Conservation (phyloP, 2,888 invertebrate species). For the Eupelmus urozonus region DNA sequence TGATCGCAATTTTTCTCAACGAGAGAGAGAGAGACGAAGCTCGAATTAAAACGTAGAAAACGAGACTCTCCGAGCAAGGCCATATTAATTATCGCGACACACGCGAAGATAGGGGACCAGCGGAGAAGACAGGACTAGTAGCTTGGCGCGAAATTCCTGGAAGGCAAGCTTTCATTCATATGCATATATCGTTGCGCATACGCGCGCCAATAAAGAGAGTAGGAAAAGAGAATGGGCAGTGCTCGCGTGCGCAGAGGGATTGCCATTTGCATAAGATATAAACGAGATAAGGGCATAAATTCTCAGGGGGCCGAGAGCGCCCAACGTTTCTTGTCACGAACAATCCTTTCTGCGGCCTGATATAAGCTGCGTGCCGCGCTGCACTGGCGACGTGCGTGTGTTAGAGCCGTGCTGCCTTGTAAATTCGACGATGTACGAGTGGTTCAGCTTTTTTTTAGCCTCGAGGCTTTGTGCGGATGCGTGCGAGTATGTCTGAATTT, state of each 20-base stretch:
- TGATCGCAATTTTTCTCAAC: constrained; percentile 43
- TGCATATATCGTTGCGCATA: constrained; percentile 62
- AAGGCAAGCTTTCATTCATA: constrained; percentile 64
- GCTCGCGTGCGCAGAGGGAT: constrained; percentile 50
- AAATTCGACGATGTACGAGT: constrained; percentile 41
- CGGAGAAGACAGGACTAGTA: constrained; percentile 3
- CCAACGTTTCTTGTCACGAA: constrained; percentile 66
- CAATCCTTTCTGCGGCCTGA: constrained; percentile 62
- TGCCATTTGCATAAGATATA: constrained; percentile 70
- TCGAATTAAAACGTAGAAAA: constrained; percentile 32
- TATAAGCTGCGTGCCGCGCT: constrained; percentile 8
- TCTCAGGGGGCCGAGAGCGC: constrained; percentile 61
- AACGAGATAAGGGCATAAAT: constrained; percentile 70
- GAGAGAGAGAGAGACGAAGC: not conserved
- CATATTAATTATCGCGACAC: constrained; percentile 52
- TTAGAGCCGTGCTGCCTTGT: constrained; percentile 30
- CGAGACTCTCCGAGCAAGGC: not conserved
- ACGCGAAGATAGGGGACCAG: constrained; percentile 25
- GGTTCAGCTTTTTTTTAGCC: not conserved
- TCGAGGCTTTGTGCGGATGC: not conserved
- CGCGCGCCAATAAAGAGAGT: constrained; percentile 34
- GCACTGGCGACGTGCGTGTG: not conserved
- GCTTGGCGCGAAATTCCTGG: constrained; percentile 58
- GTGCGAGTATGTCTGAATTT: constrained; percentile 20
- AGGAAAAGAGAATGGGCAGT: constrained; percentile 63